These are phyloP conservation scores for Hemibates koningsi DNA, from an alignment of 2,113 vertebrate species.

Conservation along the genomic window DNA sequence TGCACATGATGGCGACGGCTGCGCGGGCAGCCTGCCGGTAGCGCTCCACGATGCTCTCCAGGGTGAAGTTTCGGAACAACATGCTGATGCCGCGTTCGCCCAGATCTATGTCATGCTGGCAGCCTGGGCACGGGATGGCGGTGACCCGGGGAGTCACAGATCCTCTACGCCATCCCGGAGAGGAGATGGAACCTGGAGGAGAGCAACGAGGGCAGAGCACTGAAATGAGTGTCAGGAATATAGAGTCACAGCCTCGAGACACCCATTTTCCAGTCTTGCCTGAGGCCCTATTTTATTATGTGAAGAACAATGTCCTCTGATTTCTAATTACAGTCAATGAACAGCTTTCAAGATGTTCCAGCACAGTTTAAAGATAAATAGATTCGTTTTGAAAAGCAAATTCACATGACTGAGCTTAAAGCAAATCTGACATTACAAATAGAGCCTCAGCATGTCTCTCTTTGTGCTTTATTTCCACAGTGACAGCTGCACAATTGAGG, in stretches of 20 bases:
- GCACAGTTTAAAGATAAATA: background rate
- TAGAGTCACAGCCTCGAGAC: background rate
- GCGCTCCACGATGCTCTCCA: constrained; percentile 94
- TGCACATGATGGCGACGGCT: constrained; percentile 91
- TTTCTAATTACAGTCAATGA: background rate
- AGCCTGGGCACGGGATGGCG: constrained; percentile 87
- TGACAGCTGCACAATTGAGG: constrained; percentile 18
- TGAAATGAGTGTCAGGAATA: background rate
- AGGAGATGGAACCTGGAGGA: constrained; percentile 71
- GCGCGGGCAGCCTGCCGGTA: constrained; percentile 92
- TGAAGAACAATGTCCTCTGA: background rate
- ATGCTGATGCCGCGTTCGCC: constrained; percentile 95
- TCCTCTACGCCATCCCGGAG: constrained; percentile 84
- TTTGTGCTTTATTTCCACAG: constrained; percentile 32
- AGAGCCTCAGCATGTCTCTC: constrained; percentile 39
- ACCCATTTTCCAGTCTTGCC: constrained; percentile 16
- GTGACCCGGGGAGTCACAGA: constrained; percentile 85
- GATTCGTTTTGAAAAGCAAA: background rate
- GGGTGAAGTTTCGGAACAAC: constrained; percentile 92
- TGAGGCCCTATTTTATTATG: constrained; percentile 36
- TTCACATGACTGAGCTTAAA: background rate
- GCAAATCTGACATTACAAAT: constrained; percentile 26
- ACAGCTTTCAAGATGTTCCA: background rate
- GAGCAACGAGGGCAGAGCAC: background rate
- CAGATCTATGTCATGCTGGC: constrained; percentile 88